These are phyloP conservation scores for Brienomyrus longianalis DNA, from an alignment of 2,113 vertebrate genomes.

Conservation along the genomic window DNA sequence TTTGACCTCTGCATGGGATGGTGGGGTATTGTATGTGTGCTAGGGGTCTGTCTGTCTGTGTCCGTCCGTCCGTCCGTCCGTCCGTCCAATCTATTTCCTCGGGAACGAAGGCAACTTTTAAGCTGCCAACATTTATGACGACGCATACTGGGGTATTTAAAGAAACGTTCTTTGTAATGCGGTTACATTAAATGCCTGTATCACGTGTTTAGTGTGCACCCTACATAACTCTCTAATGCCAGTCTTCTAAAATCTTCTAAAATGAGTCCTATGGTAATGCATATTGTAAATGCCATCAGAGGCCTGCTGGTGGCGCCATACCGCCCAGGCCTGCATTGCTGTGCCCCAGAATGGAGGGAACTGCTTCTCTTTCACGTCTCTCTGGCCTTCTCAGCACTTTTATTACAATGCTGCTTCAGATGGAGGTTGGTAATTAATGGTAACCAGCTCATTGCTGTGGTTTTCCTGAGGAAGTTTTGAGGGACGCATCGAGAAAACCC, in stretches of 20 bases:
- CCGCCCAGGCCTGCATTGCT: background rate
- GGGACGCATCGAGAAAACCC: background rate
- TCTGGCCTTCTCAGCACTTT: background rate
- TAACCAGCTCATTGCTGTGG: background rate
- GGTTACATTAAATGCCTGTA: background rate
- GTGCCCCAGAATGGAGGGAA: background rate
- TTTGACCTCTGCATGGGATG: background rate
- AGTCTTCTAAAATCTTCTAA: background rate
- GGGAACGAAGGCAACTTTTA: background rate
- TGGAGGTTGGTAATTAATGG: background rate
- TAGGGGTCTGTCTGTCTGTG: background rate
- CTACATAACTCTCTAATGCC: background rate
- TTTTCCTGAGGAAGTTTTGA: background rate
- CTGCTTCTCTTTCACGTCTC: background rate
- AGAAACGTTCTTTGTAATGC: background rate
- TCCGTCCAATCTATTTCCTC: background rate
- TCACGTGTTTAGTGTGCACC: background rate
- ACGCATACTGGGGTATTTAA: background rate
- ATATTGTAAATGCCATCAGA: background rate
- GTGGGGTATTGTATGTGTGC: background rate
- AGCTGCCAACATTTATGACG: background rate
- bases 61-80: background rate
- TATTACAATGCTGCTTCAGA: background rate
- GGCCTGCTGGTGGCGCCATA: background rate
- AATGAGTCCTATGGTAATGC: background rate